Evolutionary conservation across 2,113 vertebrate species (phyloP), one percentile per base, ranked within the genome.

Genomic region (Orcinus orca): DNA sequence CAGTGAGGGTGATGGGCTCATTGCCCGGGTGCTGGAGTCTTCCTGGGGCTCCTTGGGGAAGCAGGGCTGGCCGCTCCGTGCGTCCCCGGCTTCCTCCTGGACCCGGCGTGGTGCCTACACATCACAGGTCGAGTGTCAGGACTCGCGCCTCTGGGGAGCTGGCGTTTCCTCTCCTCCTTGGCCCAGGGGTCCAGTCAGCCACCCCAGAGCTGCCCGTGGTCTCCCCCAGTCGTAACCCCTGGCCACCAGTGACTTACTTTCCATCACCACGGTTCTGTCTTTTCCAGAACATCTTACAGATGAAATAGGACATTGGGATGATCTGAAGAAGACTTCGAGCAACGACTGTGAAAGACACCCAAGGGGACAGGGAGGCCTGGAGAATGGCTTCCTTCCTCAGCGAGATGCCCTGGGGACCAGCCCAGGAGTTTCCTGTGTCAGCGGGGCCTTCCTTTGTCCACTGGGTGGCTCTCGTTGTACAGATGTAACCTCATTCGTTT

Each of bases 361-460:
- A 9, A 23, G 36, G 13, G 8, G 53, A 15, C 5, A 12, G n/a
- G 6, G 65, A 53, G 67, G 6, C 25, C 6, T 13, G 17, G 67
- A 58, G 68, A 8, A 1, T 0, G 26, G 29, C 11, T 29, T 4
- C 79, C 2, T 26, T 36, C 53, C 15, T 5, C 53, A 1, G 14
- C 0, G 4, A 2, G 36, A 6, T 1, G 12, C 85, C 36, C 1
- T 33, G 55, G 53, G 68, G 36, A 10, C n/a, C 23, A 17, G 23
- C 36, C 79, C 8, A 5, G n/a, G 12, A 26, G 55, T 0, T 6
- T 55, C n/a, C 11, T 55, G 55, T 1, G 29, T 13, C 2, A 0
- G 33, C 1, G 15, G 17, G 4, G 5, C 0, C 1, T 4, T 13
- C 70, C 14, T 6, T 8, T 1, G 1, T 0, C 0, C 15, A 0